Evolutionary conservation across 53 echinoderm and acorn worm species (phyloP), one percentile per base, ranked within the genome.

Genomic region (Temnopleurus reevesii): DNA sequence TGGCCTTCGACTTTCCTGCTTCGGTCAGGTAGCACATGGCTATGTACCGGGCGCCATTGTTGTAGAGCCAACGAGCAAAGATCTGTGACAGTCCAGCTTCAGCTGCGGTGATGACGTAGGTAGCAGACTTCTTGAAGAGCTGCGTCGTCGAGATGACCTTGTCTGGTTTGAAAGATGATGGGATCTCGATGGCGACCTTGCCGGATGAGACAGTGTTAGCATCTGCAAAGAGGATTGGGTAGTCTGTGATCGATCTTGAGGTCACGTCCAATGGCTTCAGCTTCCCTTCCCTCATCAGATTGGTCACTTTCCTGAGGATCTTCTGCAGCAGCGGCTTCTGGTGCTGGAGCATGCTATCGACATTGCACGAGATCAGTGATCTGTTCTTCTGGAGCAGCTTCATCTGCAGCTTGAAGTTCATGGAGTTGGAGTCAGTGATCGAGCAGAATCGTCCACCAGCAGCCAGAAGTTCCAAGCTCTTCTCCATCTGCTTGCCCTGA

Each of bases 41-140:
- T 41, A 97, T 91, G 86, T 94, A 93, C 28, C 84, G 77, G 1
- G 97, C 97, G 43, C 97, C 97, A 60, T 90, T 91, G 45, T 76
- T 89, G 46, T 55, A 90, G 12, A 97, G 63, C 97, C 97, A 97
- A 12, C 97, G 90, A 1, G 94, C 90, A 46, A 97, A 19, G 19
- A 91, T 89, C 46, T 93, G 95, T 17, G 93, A 95, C 17, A 95
- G 29, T 2, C 93, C 93, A 4, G 90, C 66, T 24, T 91, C 55
- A 19, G 91, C 93, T 43, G 92, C 95, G 19, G 93, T 93, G 45
- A 97, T 53, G 8, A 97, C 46, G 60, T 97, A 97, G 4, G 95
- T 92, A 18, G 87, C 92, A 24, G 90, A 93, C n/a, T 82, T 35
- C 29, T 94, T 92, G 63, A 95, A 95, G 31, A 94, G 89, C 36